Conservation (phyloP, 2,888 invertebrate species). For the Apamea anceps region DNA sequence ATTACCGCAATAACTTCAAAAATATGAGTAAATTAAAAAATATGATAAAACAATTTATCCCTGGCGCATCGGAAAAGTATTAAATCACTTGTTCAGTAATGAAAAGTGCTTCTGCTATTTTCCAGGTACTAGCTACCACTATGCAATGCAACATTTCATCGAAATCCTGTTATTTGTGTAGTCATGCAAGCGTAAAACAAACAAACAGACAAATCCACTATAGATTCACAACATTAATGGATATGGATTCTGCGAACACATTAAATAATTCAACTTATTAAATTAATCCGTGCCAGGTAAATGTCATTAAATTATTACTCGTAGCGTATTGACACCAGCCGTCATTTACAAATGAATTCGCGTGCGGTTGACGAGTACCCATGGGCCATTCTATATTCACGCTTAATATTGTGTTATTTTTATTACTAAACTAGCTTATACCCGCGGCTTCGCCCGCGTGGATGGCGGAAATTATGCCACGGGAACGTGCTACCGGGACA, state of each 20-base stretch:
- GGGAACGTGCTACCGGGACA: background rate
- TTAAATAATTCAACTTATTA: constrained; percentile 52
- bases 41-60: background rate
- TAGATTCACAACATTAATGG: background rate
- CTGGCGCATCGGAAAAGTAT: background rate
- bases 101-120: background rate
- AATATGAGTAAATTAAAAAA: background rate
- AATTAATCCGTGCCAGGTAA: constrained; percentile 44
- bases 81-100: background rate
- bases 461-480: background rate
- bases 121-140: background rate
- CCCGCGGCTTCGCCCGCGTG: background rate
- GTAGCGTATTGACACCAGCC: constrained; percentile 43
- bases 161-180: constrained; percentile 7
- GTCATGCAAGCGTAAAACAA: constrained; percentile 16
- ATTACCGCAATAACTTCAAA: background rate
- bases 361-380: constrained; percentile 51
- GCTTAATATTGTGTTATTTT: constrained; percentile 19
- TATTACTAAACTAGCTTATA: background rate
- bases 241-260: background rate
- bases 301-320: constrained; percentile 53
- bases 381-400: constrained; percentile 66
- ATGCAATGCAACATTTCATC: background rate
- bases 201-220: constrained; percentile 11
- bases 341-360: constrained; percentile 55